phyloP scores from a whole-genome alignment of 2,888 invertebrate species.

The Anthophora plumipes region DNA sequence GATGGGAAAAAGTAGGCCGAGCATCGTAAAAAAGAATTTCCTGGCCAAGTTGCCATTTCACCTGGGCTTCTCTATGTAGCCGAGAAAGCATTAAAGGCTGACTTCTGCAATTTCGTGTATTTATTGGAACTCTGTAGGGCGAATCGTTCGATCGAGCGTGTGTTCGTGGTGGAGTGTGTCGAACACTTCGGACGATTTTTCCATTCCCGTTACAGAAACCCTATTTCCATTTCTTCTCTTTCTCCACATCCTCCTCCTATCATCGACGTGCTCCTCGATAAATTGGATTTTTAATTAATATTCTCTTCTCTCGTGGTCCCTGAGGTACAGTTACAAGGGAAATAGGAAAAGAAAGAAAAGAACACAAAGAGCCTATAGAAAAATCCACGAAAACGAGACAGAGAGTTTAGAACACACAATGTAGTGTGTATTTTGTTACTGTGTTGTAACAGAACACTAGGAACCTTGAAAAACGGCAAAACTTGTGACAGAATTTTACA shows the following conservation, averaged over 20 bases:
- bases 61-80: constrained; percentile 56
- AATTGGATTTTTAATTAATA: constrained; percentile 20
- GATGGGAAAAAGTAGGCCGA: constrained; percentile 71
- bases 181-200: constrained; percentile 37
- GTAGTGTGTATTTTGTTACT: neutral
- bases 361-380: neutral
- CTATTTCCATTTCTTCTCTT: constrained; percentile 18
- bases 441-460: neutral
- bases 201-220: neutral
- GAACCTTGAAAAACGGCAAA: constrained; percentile 6
- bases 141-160: constrained; percentile 18
- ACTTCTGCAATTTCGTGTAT: constrained; percentile 56
- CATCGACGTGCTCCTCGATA: neutral
- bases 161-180: too few species aligned
- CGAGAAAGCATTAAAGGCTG: constrained; percentile 57
- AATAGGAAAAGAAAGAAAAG: neutral
- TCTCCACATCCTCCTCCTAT: too few species aligned
- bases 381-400: neutral
- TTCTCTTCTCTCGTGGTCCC: neutral
- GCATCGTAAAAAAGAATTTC: constrained; percentile 68
- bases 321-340: neutral
- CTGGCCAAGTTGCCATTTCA: constrained; percentile 57
- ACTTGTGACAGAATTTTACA: constrained; percentile 18
- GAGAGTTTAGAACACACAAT: neutral
- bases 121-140: constrained; percentile 48